These are phyloP conservation scores for Monopterus albus DNA, from an alignment of 2,113 vertebrate genomes.

Conservation along the genomic window DNA sequence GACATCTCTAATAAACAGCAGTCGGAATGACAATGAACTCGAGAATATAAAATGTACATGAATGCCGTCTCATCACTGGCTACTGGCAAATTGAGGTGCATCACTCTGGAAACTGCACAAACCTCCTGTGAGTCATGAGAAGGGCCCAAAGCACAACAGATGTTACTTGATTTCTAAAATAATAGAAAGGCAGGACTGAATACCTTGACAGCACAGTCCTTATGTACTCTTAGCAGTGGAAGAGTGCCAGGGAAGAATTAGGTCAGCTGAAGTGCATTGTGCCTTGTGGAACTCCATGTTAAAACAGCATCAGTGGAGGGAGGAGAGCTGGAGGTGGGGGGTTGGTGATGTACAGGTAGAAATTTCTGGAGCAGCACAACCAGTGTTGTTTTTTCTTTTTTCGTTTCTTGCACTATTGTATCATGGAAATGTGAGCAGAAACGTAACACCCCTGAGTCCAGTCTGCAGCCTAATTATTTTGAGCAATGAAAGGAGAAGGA, in stretches of 20 bases:
- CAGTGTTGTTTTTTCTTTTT: constrained; percentile 22
- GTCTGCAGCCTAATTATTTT: constrained; percentile 80
- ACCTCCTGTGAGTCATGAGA: constrained; percentile 55
- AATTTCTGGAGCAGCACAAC: constrained; percentile 72
- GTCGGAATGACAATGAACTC: constrained; percentile 28
- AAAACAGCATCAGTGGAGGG: constrained; percentile 67
- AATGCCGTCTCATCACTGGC: constrained; percentile 50
- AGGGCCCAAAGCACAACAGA: constrained; percentile 77
- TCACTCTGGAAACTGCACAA: constrained; percentile 58
- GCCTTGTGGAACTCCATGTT: constrained; percentile 75
- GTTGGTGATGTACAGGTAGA: constrained; percentile 71
- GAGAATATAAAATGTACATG: constrained; percentile 51
- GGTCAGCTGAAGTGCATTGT: constrained; percentile 79
- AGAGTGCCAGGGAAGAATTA: constrained; percentile 78
- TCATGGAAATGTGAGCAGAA: constrained; percentile 73
- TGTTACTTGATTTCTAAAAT: constrained; percentile 75
- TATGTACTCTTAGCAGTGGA: constrained; percentile 76
- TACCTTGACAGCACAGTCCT: constrained; percentile 73
- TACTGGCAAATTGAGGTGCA: constrained; percentile 46
- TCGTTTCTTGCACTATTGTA: constrained; percentile 36
- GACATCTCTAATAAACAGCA: constrained; percentile 6
- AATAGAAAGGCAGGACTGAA: constrained; percentile 60
- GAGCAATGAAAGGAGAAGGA: constrained; percentile 71
- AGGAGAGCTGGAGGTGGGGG: constrained; percentile 9
- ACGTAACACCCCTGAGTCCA: constrained; percentile 74